phyloP scores from a whole-genome alignment of 2,888 invertebrate species.

The Aproaerema taeniolella region DNA sequence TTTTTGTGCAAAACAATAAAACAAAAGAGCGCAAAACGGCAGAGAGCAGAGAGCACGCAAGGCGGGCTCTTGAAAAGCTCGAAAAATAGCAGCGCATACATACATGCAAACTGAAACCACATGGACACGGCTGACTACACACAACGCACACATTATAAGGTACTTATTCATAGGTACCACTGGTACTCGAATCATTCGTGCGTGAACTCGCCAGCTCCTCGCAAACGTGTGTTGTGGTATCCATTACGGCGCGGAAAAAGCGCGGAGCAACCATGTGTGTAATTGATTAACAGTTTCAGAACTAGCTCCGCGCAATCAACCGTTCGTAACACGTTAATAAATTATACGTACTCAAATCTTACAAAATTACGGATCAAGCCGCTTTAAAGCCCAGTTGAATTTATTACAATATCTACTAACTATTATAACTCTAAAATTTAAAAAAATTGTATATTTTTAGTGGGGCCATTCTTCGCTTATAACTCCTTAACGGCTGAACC shows the following conservation, averaged over 20 bases:
- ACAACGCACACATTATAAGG: background rate
- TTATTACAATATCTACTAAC: no score
- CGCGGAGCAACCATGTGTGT: conserved; percentile 61
- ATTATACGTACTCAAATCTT: no score
- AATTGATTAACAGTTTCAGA: conserved; percentile 71
- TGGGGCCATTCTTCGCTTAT: no score
- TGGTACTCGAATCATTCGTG: conserved; percentile 60
- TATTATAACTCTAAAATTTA: no score
- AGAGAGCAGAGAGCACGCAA: conserved; percentile 54
- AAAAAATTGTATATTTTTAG: no score
- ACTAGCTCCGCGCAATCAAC: conserved; percentile 24
- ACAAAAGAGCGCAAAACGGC: conserved; percentile 63
- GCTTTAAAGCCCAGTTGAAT: no score
- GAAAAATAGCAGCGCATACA: conserved; percentile 44
- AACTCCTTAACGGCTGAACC: no score
- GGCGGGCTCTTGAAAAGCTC: conserved; percentile 58
- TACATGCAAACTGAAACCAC: no score
- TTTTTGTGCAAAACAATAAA: conserved; percentile 65
- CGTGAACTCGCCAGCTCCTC: conserved; percentile 41
- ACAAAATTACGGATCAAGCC: no score
- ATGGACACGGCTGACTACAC: no score
- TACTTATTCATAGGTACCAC: no score
- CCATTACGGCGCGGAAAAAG: conserved; percentile 68
- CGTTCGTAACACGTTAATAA: conserved; percentile 27
- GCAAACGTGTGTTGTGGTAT: conserved; percentile 52